phyloP scores from a whole-genome alignment of 2,888 invertebrate genomes.

The Physocephala rufipes region DNA sequence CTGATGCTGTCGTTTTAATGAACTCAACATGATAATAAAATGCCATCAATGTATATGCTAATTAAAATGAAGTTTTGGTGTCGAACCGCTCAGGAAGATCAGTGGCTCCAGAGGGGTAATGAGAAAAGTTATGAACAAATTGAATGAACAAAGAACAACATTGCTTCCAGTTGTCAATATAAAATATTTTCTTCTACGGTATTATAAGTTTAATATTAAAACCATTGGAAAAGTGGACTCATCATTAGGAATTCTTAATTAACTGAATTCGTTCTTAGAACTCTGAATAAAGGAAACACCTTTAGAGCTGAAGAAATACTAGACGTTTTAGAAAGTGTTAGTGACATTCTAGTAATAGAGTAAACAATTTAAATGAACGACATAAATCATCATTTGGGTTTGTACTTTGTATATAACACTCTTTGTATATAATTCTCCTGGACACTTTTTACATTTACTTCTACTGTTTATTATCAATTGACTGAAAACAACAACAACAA shows the following conservation, averaged over 20 bases:
- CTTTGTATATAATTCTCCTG: neutral
- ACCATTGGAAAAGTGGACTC: too few relatives aligned
- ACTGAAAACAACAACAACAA: neutral
- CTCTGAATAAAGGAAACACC: too few relatives aligned
- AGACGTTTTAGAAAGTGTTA: too few relatives aligned
- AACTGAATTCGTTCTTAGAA: too few relatives aligned
- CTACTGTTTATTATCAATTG: neutral
- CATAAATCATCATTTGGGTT: neutral
- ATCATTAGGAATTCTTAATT: too few relatives aligned
- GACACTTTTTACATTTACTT: neutral
- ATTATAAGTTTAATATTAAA: too few relatives aligned
- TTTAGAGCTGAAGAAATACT: too few relatives aligned
- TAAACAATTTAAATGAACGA: too few relatives aligned
- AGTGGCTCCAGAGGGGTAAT: neutral
- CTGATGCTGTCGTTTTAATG: slow-evolving; percentile 24
- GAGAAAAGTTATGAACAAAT: neutral
- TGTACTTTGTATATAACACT: neutral
- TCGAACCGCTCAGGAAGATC: too few relatives aligned
- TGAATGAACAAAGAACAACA: neutral
- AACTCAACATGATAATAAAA: slow-evolving; percentile 32
- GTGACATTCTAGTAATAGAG: neutral
- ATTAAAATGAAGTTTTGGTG: slow-evolving; percentile 18
- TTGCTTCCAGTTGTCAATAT: too few relatives aligned
- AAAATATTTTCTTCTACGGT: neutral
- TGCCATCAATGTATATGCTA: slow-evolving; percentile 25